These are phyloP conservation scores for Microctenopoma stevenorrisi DNA, from an alignment of 2,797 vertebrate species.

Conservation along the genomic window DNA sequence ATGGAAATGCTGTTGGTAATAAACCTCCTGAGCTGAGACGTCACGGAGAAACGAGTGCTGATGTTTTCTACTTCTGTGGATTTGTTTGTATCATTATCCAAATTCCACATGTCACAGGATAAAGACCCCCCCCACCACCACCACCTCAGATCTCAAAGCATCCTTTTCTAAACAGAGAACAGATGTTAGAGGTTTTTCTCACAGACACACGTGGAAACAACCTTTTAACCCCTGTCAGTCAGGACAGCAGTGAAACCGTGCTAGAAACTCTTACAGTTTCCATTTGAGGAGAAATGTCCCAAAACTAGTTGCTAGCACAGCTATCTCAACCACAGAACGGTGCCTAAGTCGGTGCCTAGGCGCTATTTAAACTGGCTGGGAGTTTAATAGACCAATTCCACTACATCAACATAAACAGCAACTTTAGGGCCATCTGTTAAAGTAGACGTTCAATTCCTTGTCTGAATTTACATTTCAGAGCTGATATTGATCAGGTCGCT, in stretches of 20 bases:
- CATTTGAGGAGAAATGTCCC: too few relatives aligned
- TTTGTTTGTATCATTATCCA: constrained; percentile 50
- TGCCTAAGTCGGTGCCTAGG: too few relatives aligned
- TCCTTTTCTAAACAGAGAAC: constrained; percentile 31
- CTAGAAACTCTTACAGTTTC: too few relatives aligned
- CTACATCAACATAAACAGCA: not conserved
- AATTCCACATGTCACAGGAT: constrained; percentile 31
- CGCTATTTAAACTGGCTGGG: too few relatives aligned
- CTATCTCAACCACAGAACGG: too few relatives aligned
- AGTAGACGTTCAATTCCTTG: not conserved
- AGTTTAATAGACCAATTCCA: not conserved
- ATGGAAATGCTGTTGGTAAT: constrained; percentile 21
- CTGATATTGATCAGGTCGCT: constrained; percentile 47
- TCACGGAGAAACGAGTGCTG: constrained; percentile 1
- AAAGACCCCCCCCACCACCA: constrained; percentile 2
- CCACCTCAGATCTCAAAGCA: constrained; percentile 5
- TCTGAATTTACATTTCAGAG: constrained; percentile 36
- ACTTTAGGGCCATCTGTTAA: not conserved
- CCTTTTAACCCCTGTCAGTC: too few relatives aligned
- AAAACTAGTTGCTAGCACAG: too few relatives aligned
- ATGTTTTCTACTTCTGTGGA: constrained; percentile 37
- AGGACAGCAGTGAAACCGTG: too few relatives aligned
- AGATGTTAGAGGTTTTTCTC: constrained; percentile 34
- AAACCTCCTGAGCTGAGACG: constrained; percentile 25
- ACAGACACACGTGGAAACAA: constrained; percentile 21